phyloP scores from a whole-genome alignment of 2,113 vertebrate genomes.

The Lagenorhynchus albirostris region DNA sequence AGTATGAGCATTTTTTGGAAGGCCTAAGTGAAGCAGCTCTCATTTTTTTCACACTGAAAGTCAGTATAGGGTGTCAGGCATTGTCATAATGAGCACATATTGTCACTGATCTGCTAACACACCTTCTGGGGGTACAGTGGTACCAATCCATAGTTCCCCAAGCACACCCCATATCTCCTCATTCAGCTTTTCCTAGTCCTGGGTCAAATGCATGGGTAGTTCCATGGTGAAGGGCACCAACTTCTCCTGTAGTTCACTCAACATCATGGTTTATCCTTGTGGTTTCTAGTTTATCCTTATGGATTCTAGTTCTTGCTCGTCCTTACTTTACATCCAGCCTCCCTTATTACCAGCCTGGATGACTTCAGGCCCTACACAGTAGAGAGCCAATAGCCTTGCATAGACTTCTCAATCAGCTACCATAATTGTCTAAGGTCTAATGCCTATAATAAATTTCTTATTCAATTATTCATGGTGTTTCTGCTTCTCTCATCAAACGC shows the following conservation, averaged over 20 bases:
- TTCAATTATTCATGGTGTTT: not conserved
- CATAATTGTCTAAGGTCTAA: not conserved
- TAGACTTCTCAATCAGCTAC: not conserved
- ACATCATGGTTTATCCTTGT: not conserved
- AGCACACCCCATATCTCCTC: not conserved
- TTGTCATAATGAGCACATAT: not conserved
- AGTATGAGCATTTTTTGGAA: not conserved
- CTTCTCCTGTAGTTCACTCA: not conserved
- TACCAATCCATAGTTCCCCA: not conserved
- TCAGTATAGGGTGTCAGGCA: not conserved
- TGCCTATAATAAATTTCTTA: not conserved
- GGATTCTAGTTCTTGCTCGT: not conserved
- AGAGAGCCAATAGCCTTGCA: not conserved
- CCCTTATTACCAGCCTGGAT: not conserved
- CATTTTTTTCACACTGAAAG: not conserved
- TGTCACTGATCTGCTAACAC: not conserved
- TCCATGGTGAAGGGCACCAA: not conserved
- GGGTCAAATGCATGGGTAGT: too few species aligned
- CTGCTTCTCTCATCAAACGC: not conserved
- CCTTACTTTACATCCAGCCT: not conserved
- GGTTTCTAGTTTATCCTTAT: not conserved
- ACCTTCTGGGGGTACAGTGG: not conserved
- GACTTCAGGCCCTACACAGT: not conserved
- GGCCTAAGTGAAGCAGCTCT: not conserved
- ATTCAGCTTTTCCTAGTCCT: not conserved